Evolutionary conservation across 35 echinoderm and acorn worm genomes (phyloP).

Genomic region (Ptychodera flava): DNA sequence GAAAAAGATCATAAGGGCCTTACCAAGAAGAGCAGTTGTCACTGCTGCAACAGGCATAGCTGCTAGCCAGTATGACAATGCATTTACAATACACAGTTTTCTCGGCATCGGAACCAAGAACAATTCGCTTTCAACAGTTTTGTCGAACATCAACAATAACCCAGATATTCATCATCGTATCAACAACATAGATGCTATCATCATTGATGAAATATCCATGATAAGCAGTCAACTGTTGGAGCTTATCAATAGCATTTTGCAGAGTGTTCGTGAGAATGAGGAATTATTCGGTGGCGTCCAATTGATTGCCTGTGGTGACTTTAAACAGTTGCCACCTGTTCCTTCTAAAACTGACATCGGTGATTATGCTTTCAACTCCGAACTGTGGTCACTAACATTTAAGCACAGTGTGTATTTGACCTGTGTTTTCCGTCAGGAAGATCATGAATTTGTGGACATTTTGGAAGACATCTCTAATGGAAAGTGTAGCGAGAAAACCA

Average conservation of each 20-base stretch:
- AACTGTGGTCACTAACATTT: neutral
- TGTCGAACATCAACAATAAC: neutral
- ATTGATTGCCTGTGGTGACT: neutral
- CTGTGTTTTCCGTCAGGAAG: neutral
- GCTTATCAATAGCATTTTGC: neutral
- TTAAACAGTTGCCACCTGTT: neutral
- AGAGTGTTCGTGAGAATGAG: neutral
- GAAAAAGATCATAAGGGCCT: neutral
- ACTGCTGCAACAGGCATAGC: neutral
- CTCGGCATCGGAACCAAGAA: neutral
- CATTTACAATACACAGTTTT: neutral
- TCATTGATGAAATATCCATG: neutral
- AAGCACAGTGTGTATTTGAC: neutral
- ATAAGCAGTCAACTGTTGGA: neutral
- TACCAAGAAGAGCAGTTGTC: neutral
- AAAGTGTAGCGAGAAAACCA: neutral
- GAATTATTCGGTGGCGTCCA: neutral
- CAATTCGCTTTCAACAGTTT: neutral
- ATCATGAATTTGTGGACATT: neutral
- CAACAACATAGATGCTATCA: neutral
- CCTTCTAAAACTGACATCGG: neutral
- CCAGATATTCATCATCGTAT: neutral
- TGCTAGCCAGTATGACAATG: neutral
- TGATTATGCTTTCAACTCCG: neutral
- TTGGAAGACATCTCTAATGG: neutral